A percentile compares a stretch with the other conserved stretches of the same genome.
phyloP scores from a whole-genome alignment of 2,797 vertebrate species.

The Rhinella marina region DNA sequence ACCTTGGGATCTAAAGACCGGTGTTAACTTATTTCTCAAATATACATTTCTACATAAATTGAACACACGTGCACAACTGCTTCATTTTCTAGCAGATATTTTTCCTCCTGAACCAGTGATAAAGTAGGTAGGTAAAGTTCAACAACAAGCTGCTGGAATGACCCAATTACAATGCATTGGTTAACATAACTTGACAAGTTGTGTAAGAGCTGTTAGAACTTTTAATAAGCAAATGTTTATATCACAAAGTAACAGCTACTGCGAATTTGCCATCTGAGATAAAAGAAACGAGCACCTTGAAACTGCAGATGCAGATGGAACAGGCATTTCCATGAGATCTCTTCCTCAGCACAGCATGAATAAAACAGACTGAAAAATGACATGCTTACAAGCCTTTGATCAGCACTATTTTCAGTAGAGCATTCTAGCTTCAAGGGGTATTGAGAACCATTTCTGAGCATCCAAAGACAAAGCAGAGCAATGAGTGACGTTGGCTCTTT shows the following conservation, averaged over 20 bases:
- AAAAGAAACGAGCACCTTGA: constrained; percentile 49
- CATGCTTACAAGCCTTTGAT: constrained; percentile 60
- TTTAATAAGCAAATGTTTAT: constrained; percentile 51
- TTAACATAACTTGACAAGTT: constrained; percentile 34
- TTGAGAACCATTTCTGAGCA: constrained; percentile 43
- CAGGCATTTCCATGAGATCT: constrained; percentile 43
- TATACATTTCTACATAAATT: neutral
- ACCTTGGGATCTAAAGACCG: neutral
- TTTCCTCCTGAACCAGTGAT: neutral
- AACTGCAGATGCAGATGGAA: constrained; percentile 47
- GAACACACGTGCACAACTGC: neutral
- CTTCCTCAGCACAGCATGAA: constrained; percentile 54
- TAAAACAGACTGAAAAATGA: constrained; percentile 58
- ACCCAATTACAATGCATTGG: constrained; percentile 24
- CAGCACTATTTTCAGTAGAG: constrained; percentile 55
- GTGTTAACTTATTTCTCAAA: neutral
- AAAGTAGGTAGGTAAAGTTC: neutral
- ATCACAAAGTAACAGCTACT: constrained; percentile 30
- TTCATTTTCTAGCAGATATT: neutral
- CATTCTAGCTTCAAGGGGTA: constrained; percentile 51
- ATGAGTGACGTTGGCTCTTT: constrained; percentile 22
- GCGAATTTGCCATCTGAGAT: constrained; percentile 46
- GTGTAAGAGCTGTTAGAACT: constrained; percentile 30
- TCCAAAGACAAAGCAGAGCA: constrained; percentile 13
- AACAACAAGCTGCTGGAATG: neutral